Evolutionary conservation across 2,888 invertebrate genomes (phyloP).

Genomic region (Cephus sareptanus): DNA sequence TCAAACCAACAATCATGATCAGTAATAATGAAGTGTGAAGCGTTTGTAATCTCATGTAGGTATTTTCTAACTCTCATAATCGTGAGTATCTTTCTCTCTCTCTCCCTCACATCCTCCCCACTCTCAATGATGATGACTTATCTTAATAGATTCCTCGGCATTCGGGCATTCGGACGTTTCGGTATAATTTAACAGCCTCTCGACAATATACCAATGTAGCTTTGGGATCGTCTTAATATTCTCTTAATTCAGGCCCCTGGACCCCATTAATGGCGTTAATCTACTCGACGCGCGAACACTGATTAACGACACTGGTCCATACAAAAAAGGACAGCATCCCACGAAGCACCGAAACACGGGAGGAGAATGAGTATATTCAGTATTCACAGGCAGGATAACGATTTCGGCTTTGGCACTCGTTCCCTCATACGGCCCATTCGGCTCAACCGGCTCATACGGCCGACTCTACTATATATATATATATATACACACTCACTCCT

Average conservation of each 20-base stretch:
- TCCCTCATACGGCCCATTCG: not conserved
- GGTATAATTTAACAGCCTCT: conserved; percentile 47
- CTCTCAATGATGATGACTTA: conserved; percentile 37
- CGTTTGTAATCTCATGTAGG: not conserved
- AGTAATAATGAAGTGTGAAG: not conserved
- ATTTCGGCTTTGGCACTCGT: not conserved
- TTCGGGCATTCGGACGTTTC: conserved; percentile 15
- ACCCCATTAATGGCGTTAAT: conserved; percentile 50
- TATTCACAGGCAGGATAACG: not conserved
- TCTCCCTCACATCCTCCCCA: not conserved
- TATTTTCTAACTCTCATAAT: not conserved
- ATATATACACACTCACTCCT: not conserved
- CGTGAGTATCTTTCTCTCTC: not conserved
- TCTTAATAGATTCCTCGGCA: conserved; percentile 51
- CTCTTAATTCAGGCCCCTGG: conserved; percentile 45
- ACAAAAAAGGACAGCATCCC: not conserved
- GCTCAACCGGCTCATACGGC: not conserved
- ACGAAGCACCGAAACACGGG: not conserved
- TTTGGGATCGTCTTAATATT: conserved; percentile 37
- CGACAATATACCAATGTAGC: conserved; percentile 7
- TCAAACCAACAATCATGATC: not conserved
- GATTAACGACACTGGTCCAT: conserved; percentile 37
- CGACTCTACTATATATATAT: too few species aligned
- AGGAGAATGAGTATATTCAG: not conserved
- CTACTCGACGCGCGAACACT: conserved; percentile 41